A percentile compares a stretch with the other conserved stretches of the same genome.
phyloP scores from a whole-genome alignment of 30 jellyfish, hydroid and myxozoan species.

The Cassiopea xamachana region DNA sequence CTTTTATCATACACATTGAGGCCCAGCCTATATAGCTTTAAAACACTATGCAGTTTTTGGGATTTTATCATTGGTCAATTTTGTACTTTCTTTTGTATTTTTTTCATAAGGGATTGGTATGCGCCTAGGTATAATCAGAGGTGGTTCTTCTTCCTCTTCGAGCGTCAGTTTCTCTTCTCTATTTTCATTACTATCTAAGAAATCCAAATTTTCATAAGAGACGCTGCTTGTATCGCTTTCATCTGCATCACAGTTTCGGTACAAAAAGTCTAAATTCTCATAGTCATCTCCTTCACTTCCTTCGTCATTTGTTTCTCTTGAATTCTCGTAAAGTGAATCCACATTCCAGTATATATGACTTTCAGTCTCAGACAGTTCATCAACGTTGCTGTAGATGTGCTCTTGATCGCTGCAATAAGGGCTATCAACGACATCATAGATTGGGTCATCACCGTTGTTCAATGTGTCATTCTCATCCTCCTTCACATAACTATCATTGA shows the following conservation, averaged over 20 bases:
- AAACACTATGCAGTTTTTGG: neutral
- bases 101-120: neutral
- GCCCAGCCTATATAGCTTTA: too few species aligned
- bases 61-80: neutral
- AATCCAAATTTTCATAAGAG: slow-evolving; percentile 49
- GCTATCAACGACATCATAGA: slow-evolving; percentile 27
- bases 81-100: neutral
- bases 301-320: neutral
- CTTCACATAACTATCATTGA: slow-evolving; percentile 49
- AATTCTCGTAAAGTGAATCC: slow-evolving; percentile 1
- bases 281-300: slow-evolving; percentile 37
- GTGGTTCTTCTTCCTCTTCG: neutral
- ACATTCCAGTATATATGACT: slow-evolving; percentile 61
- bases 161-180: neutral
- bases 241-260: slow-evolving; percentile 40
- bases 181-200: slow-evolving; percentile 12
- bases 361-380: slow-evolving; percentile 26
- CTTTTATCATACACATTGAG: too few species aligned
- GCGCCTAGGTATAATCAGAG: slow-evolving; percentile 1
- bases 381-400: slow-evolving; percentile 43
- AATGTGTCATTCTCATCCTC: neutral
- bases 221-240: slow-evolving; percentile 53
- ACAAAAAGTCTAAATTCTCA: slow-evolving; percentile 37
- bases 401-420: slow-evolving; percentile 6
- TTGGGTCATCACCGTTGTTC: slow-evolving; percentile 24